Conservation (phyloP, 2,797 vertebrate genomes). For the Sitta carolinensis region DNA sequence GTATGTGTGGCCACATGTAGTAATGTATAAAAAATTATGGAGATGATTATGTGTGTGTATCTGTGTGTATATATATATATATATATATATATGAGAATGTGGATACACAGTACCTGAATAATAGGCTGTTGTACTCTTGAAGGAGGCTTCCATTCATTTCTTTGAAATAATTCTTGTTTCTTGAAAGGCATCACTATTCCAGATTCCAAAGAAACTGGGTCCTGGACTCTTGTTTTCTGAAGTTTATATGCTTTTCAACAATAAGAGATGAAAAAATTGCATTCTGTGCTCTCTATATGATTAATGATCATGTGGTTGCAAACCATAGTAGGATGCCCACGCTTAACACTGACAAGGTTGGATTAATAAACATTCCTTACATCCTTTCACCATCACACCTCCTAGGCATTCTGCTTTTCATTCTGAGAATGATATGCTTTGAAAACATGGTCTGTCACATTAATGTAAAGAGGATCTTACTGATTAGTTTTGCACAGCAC, state of each 20-base stretch:
- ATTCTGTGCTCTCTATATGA: background rate
- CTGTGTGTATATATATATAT: background rate
- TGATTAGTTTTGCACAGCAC: background rate
- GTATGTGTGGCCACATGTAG: background rate
- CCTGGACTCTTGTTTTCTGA: conserved; percentile 62
- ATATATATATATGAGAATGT: background rate
- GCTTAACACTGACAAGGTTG: background rate
- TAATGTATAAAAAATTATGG: background rate
- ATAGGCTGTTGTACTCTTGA: conserved; percentile 33
- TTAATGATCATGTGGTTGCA: background rate
- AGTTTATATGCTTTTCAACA: conserved; percentile 61
- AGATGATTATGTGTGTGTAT: background rate
- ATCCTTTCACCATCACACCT: background rate
- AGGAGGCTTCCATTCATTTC: conserved; percentile 70
- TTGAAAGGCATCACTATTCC: conserved; percentile 44
- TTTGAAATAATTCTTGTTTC: conserved; percentile 37
- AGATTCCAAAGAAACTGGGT: conserved; percentile 16
- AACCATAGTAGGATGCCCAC: background rate
- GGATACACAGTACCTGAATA: conserved; percentile 56
- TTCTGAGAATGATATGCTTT: background rate
- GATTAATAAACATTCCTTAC: background rate
- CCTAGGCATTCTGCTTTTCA: background rate
- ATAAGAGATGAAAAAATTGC: background rate
- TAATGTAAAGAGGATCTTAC: background rate
- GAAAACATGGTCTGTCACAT: background rate